phyloP scores from a whole-genome alignment of 2,888 invertebrate genomes.

The Oligia strigilis region DNA sequence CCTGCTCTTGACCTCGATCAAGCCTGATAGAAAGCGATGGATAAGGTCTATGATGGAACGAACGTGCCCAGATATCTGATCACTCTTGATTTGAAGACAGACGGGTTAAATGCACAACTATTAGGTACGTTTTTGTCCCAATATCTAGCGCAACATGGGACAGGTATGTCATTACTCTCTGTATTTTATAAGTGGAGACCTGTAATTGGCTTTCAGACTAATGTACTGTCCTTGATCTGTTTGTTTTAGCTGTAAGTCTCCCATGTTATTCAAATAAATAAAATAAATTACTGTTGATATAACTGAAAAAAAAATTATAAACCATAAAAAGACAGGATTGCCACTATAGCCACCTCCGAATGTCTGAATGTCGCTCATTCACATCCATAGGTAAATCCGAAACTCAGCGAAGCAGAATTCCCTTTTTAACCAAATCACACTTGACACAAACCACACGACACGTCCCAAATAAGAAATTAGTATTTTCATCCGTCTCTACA shows the following conservation, averaged over 20 bases:
- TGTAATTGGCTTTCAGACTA: no score
- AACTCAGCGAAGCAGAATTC: conserved; percentile 23
- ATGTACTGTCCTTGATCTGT: no score
- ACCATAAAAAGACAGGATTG: not conserved
- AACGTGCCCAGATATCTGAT: not conserved
- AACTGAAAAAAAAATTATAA: not conserved
- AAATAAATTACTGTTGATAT: not conserved
- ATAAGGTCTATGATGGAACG: not conserved
- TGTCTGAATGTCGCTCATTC: not conserved
- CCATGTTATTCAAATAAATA: no score
- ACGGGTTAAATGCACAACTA: not conserved
- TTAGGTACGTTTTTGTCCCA: not conserved
- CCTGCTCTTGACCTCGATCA: not conserved
- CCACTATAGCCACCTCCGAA: not conserved
- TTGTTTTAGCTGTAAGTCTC: no score
- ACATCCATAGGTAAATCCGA: not conserved
- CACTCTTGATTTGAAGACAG: not conserved
- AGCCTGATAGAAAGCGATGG: not conserved
- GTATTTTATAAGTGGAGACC: no score
- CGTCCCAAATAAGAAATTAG: conserved; percentile 62
- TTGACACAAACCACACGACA: conserved; percentile 39
- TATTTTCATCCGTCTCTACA: conserved; percentile 69
- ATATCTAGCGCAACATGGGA: not conserved
- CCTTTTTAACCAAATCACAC: conserved; percentile 20
- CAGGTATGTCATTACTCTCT: not conserved